Evolutionary conservation across 2,113 vertebrate genomes (phyloP), one percentile per base, ranked within the genome.

Genomic region (Arenaria interpres): DNA sequence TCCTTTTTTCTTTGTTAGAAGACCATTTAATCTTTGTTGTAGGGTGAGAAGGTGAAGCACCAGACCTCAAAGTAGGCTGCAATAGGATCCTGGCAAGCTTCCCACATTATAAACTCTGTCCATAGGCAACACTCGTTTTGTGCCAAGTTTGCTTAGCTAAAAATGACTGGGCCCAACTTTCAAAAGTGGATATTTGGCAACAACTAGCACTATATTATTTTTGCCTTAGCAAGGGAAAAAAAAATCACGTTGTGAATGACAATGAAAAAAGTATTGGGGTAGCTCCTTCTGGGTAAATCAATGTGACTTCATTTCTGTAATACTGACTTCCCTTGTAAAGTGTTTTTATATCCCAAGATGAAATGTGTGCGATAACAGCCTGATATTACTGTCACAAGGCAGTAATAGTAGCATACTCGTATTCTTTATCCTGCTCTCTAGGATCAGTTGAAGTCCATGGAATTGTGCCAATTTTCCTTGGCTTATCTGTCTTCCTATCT

Each of bases 21-120:
- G 54, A 48, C 62, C 33, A 50, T 90, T 96, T 95, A 92, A 93
- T 95, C 84, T 91, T 96, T 93, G 88, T 96, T 97, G 85, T 80
- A 92, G 94, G 95, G 77, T 96, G 86, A 97, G 94, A 97, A 97
- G 93, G 89, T 97, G 96, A 97, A 93, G 88, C 95, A 93, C 86
- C 90, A 82, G 86, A 98, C 88, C 92, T 96, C 85, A 91, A 68
- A 95, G 88, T 56, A 89, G 69, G 86, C 67, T 94, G 60, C 90
- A 97, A 83, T 68, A 95, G 84, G 79, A 96, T 97, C 88, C 93
- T 97, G 96, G 95, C 91, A 97, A 91, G 63, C 50, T 93, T 71
- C 83, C 77, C 81, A 73, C 8, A 0, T 76, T 96, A 91, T 97
- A 96, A 97, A 97, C 76, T 90, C 68, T 73, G 56, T 94, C 94